phyloP scores from a whole-genome alignment of 2,888 invertebrate genomes.

The Tiliacea aurago region DNA sequence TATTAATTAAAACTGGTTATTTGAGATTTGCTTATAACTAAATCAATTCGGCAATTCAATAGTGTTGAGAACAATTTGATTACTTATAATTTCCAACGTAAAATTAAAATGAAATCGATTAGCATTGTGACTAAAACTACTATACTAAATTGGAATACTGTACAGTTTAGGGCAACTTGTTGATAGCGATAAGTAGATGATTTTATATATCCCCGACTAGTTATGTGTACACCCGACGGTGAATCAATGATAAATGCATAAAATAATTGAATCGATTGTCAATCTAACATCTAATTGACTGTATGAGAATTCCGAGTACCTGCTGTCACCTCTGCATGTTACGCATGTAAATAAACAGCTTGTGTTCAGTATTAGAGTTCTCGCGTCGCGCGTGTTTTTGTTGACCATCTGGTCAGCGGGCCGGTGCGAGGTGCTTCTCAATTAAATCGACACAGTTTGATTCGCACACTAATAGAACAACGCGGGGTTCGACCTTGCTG shows the following conservation, averaged over 20 bases:
- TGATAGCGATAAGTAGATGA: no score
- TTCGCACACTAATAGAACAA: slow-evolving; percentile 58
- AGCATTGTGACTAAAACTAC: not conserved
- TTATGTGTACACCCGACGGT: not conserved
- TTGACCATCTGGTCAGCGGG: slow-evolving; percentile 35
- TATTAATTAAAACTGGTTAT: not conserved
- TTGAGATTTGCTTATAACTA: not conserved
- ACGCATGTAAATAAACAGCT: slow-evolving; percentile 28
- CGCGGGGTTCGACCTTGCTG: slow-evolving; percentile 58
- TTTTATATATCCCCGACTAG: not conserved
- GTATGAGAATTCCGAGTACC: slow-evolving; percentile 34
- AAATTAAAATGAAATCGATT: not conserved
- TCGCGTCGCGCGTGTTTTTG: slow-evolving; percentile 45
- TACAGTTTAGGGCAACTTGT: not conserved
- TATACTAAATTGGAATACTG: not conserved
- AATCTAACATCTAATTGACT: slow-evolving; percentile 14
- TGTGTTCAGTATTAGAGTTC: slow-evolving; percentile 11
- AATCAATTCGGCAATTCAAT: not conserved
- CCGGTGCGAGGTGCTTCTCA: slow-evolving; percentile 18
- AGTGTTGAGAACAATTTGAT: not conserved
- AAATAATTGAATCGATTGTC: slow-evolving; percentile 14
- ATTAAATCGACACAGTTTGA: slow-evolving; percentile 35
- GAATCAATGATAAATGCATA: slow-evolving; percentile 1
- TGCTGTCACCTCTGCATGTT: slow-evolving; percentile 41
- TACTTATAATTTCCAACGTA: not conserved